Evolutionary conservation across 2,888 invertebrate species (phyloP), one percentile per base, ranked within the genome.

Genomic region (Polymixis lichenea): DNA sequence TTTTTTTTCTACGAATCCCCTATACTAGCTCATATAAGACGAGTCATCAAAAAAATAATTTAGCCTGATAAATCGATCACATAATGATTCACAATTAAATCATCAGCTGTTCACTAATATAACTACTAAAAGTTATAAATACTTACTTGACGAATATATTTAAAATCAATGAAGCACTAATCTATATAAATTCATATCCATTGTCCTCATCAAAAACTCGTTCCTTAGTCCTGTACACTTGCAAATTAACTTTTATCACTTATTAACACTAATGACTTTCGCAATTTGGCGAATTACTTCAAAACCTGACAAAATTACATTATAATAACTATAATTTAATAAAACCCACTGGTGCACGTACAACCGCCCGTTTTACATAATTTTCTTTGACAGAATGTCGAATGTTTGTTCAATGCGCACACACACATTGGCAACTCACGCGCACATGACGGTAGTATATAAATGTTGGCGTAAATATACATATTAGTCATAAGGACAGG

Each of bases 401-500:
- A 77, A 81, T 82, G 85, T 86, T 83, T 87, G 75, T 77, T 77
- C 77, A 83, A 86, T 86, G 76, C 73, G 80, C 80, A 64, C 76
- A 66, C 78, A 61, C 75, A 78, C 74, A 75, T 51, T 32, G 13
- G 25, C 58, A 60, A 66, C 64, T 61, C 62, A 28, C 60, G 71
- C 79, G 74, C 65, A 75, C 66, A 75, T 32, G 38, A 43, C 56
- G 43, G n/a, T 46, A n/a, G n/a, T 32, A 38, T 70, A 72, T 78
- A 67, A 72, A 78, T 72, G 72, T 64, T 85, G 71, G 81, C 56
- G 76, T 78, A 80, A 83, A 75, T 80, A 78, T 78, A 77, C 53
- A 11, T 76, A 81, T 88, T 88, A 87, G 77, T 87, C 85, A 85
- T 80, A 79, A 85, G 71, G 75, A 80, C 87, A 62, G 83, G 87